Conservation (phyloP, 2,888 invertebrate species). For the Stegana nigrithorax region DNA sequence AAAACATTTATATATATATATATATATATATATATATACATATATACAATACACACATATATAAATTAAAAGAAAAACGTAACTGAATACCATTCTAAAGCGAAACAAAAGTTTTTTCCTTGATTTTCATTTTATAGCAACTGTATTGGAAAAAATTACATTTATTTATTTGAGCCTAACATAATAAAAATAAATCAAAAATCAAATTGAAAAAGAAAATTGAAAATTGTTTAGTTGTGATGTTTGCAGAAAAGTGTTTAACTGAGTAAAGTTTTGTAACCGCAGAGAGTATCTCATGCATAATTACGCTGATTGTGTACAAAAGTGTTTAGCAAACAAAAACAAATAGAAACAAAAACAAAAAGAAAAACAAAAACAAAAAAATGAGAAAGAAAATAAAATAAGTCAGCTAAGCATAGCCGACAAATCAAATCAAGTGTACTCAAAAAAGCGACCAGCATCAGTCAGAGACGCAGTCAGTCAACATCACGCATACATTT, state of each 20-base stretch:
- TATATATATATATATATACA: too few species aligned
- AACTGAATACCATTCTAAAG: too few species aligned
- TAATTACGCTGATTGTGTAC: too few species aligned
- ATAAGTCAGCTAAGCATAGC: background rate
- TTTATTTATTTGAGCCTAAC: constrained; percentile 31
- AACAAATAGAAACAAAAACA: constrained; percentile 12
- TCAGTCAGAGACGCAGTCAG: constrained; percentile 17
- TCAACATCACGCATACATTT: too few species aligned
- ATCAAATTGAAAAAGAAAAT: constrained; percentile 10
- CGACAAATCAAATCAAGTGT: constrained; percentile 11
- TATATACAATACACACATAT: background rate
- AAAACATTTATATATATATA: too few species aligned
- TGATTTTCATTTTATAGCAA: background rate
- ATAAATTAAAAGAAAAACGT: background rate
- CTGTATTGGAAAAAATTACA: constrained; percentile 32
- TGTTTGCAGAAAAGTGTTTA: too few species aligned
- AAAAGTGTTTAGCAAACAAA: too few species aligned
- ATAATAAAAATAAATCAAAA: constrained; percentile 25
- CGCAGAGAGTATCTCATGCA: too few species aligned
- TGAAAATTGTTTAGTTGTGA: background rate
- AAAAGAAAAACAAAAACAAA: constrained; percentile 5
- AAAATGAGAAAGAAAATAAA: background rate
- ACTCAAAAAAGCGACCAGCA: constrained; percentile 23
- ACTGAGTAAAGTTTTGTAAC: too few species aligned
- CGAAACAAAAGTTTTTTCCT: too few species aligned